Evolutionary conservation across 2,888 invertebrate genomes (phyloP), one percentile per base, ranked within the genome.

Genomic region (Drosophila paracracens): DNA sequence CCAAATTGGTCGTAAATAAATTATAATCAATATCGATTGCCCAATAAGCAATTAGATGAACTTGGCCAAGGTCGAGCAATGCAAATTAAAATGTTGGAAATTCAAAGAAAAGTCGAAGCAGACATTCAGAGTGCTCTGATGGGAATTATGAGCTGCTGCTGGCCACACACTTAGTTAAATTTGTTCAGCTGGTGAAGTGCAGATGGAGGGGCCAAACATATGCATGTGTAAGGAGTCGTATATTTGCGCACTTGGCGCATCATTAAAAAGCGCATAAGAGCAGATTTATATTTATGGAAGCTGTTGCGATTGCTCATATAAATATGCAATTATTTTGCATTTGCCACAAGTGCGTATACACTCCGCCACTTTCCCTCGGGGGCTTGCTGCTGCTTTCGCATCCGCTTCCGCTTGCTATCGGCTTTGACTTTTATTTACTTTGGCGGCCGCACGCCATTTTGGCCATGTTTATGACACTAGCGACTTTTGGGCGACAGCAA

Each of bases 281-380:
- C 74, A 71, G 62, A 87, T 74, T 81, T 77, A 79, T 74, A 70
- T 77, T 74, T 70, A 61, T 62, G 67, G 35, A 35, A 29, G 50
- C 25, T 25, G 35, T 61, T 64, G 18, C 54, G 79, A 66, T 76
- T 70, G 67, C 57, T 64, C 70, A 81, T 73, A 86, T 88, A 83
- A 89, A 81, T 88, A 79, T 85, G 88, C 83, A 90, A 87, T 90
- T 90, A 88, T 87, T 89, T 87, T 84, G 73, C 85, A 87, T 89
- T 87, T 88, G 78, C 70, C 72, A 53, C 59, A 57, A 57, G 31
- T 31, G 40, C 38, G 27, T 11, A 7, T 33, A 6, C 0, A 11
- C 7, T 36, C 18, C 18, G 18, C 29, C n/a, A 11, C 27, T n/a
- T 36, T n/a, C 6, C 21, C 54, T 27, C 4, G 4, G 46, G 16